Evolutionary conservation across 2,797 vertebrate species (phyloP).

Genomic region (Monodelphis domestica): DNA sequence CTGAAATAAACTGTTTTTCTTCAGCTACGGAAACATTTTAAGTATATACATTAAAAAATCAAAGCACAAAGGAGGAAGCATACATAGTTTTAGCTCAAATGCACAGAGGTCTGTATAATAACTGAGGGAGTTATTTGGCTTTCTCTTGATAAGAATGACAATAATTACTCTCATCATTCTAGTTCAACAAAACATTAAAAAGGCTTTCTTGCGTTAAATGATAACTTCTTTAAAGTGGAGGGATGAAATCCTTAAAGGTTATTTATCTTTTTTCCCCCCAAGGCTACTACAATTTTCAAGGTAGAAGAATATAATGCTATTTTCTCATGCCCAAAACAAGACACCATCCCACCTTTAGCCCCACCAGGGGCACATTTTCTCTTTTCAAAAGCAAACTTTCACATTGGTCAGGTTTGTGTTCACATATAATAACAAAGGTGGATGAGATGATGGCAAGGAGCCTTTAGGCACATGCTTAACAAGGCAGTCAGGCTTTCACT

Average conservation of each 20-base stretch:
- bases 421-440: constrained; percentile 33
- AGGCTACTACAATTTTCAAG: constrained; percentile 20
- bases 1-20: constrained; percentile 50
- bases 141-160: constrained; percentile 40
- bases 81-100: constrained; percentile 26
- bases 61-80: constrained; percentile 35
- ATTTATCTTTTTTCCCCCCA: constrained; percentile 33
- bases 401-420: neutral
- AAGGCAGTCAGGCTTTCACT: constrained; percentile 30
- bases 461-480: constrained; percentile 10
- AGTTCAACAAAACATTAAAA: constrained; percentile 44
- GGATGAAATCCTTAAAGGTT: neutral
- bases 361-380: neutral
- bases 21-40: constrained; percentile 27
- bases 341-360: neutral
- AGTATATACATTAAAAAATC: constrained; percentile 41
- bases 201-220: constrained; percentile 4
- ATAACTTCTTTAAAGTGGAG: neutral
- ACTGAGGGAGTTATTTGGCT: neutral
- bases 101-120: too few species aligned
- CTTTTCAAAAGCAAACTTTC: neutral
- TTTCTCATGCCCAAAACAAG: constrained; percentile 42
- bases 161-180: neutral
- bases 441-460: constrained; percentile 40
- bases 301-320: constrained; percentile 3